Base-by-base conservation (phyloP, 2,888 invertebrate genomes). In the Agonopterix alstromeriana region DNA sequence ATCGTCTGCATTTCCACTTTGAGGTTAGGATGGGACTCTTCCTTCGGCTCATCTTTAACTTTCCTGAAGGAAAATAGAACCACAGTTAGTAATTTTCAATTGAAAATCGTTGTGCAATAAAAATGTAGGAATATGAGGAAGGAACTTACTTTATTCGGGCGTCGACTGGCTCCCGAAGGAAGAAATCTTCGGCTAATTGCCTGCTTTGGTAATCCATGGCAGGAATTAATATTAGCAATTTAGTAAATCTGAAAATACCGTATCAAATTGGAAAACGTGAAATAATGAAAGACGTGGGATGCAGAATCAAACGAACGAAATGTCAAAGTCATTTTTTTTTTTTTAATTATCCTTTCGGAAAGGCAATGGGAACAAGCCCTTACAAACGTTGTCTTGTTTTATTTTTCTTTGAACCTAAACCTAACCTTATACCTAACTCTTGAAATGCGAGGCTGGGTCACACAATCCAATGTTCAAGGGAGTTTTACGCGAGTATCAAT, bases 1-100 rank as follows among this genome's bases (percentile, higher is more conserved):
- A 95, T 77, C 5, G 93, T 93, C 65, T 95, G 94, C 80, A 95
- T 84, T 80, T 95, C 94, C 53, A 94, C 93, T 74, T 93, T 94
- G 1, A 93, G 89, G 5, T 86, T 76, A 35, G 87, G 88, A 53
- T 86, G 83, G 36, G 76, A 84, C 4, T 90, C 84, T 53, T 88
- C 82, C 47, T 86, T 77, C 1, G 83, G 81, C 42, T 83, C 85
- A 48, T 83, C 76, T 62, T 85, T 88, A 46, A 66, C 68, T 63
- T 84, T 86, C 54, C 86, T 88, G 54, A 8, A 61, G 56, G 56
- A 48, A 56, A 49, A 51, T 43, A 44, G 8, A 10, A 17, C 10
- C 9, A 38, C 9, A 38, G 8, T n/a, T 11, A 7, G 10, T 12
- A 27, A 27, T 3, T n/a, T 48, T 52, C 48, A 42, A 48, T 7